phyloP scores from a whole-genome alignment of 2,888 invertebrate genomes.

The Spilosoma lubricipeda region DNA sequence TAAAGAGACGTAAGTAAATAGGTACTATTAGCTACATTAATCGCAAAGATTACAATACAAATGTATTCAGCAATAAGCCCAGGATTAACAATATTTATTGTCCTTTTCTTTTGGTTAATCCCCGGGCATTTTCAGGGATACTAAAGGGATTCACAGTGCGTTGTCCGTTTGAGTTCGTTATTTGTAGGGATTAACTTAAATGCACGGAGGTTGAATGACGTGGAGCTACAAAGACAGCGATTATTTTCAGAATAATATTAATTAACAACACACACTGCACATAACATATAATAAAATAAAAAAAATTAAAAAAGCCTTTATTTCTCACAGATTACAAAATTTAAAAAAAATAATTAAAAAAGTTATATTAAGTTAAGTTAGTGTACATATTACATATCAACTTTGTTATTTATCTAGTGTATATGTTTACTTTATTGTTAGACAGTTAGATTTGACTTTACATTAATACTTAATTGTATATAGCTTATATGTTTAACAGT shows the following conservation, averaged over 20 bases:
- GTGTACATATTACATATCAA: too few species aligned
- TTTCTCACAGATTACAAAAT: too few species aligned
- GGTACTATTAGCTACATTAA: constrained; percentile 46
- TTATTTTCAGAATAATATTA: neutral
- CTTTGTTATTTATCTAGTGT: too few species aligned
- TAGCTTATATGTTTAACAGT: too few species aligned
- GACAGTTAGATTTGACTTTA: too few species aligned
- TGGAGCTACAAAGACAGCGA: constrained; percentile 23
- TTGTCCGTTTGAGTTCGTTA: constrained; percentile 56
- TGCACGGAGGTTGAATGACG: constrained; percentile 47
- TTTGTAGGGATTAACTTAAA: constrained; percentile 58
- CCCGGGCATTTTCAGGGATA: constrained; percentile 55
- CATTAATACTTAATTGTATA: too few species aligned
- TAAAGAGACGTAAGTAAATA: constrained; percentile 30
- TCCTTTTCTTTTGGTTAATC: constrained; percentile 62
- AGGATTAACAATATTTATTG: constrained; percentile 70
- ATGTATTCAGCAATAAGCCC: constrained; percentile 56
- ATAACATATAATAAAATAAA: too few species aligned
- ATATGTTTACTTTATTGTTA: too few species aligned
- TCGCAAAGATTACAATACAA: constrained; percentile 48
- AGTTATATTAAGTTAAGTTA: too few species aligned
- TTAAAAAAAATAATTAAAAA: too few species aligned
- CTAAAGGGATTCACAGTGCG: constrained; percentile 65
- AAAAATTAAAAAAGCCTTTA: too few species aligned
- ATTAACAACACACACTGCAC: too few species aligned